phyloP scores from a whole-genome alignment of 2,113 vertebrate species.

The Dipodomys ordii region DNA sequence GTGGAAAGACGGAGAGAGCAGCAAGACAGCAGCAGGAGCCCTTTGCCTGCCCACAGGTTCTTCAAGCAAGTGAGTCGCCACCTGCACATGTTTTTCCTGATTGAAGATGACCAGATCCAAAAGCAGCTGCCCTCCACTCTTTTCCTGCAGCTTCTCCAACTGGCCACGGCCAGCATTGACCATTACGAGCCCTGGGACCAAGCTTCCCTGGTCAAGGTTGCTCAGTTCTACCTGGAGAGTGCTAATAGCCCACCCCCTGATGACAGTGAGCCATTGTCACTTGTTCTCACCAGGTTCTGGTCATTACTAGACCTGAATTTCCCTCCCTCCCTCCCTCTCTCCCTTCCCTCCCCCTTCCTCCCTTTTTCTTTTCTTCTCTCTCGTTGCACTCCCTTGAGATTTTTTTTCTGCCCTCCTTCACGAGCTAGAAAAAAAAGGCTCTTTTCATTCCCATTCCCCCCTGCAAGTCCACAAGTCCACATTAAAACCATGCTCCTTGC shows the following conservation, averaged over 20 bases:
- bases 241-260: background rate
- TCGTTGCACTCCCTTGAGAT: background rate
- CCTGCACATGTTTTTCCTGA: conserved; percentile 90
- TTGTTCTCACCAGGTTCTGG: background rate
- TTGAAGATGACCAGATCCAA: conserved; percentile 73
- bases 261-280: conserved; percentile 46
- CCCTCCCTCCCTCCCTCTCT: background rate
- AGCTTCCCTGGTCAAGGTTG: conserved; percentile 83
- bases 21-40: conserved; percentile 1
- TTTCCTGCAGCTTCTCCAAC: conserved; percentile 79
- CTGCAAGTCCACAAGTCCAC: background rate
- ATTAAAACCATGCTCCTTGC: conserved; percentile 49
- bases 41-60: conserved; percentile 73
- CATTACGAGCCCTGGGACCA: conserved; percentile 88
- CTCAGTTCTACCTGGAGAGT: conserved; percentile 80
- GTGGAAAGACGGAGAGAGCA: background rate
- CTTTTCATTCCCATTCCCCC: background rate
- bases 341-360: background rate
- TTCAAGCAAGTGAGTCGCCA: conserved; percentile 85
- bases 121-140: conserved; percentile 58
- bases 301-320: background rate
- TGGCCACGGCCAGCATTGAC: conserved; percentile 86
- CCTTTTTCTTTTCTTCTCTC: background rate
- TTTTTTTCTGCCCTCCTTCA: background rate
- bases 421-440: conserved; percentile 4